Base-by-base conservation (phyloP, 2,797 vertebrate genomes). In the Malurus leucopterus region DNA sequence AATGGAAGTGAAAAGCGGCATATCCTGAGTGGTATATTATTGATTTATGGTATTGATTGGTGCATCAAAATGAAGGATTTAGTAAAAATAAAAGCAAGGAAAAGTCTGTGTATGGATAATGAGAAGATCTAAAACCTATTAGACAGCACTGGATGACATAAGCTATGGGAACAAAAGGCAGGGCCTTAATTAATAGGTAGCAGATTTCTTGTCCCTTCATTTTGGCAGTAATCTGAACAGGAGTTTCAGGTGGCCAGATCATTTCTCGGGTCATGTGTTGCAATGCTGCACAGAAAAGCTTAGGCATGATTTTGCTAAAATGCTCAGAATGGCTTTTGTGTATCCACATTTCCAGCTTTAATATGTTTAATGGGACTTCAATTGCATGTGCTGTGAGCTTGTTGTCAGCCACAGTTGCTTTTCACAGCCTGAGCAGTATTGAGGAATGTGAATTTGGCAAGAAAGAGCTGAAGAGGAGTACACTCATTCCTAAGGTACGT, bases 1-100 rank as follows among this genome's bases (percentile, higher is more conserved):
- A 91, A 91, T 89, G 43, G 29, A 76, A 89, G 49, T 78, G 82
- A 78, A 93, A 91, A 81, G 32, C 54, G 72, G 65, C 58, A 32
- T 68, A 86, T 77, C 41, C 63, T 78, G 70, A 86, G 59, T 43
- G 40, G 13, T 50, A 10, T 49, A 50, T 89, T 91, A 89, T 89
- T 90, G 86, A 89, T 89, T 91, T 92, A 79, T 72, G 36, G 15
- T 73, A 81, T 75, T 73, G 76, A 91, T 19, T 88, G 70, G 68
- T 24, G 11, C 67, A 87, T 81, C 44, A 70, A 67, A 95, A 53
- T 63, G n/a, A 90, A 92, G 53, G 41, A 57, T 89, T 94, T 84
- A 90, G 49, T 80, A 40, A 90, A 93, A 83, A 67, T n/a, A 89
- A 90, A 77, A 67, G 6, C 55, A 77, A 71, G 23, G 17, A 86